phyloP scores from a whole-genome alignment of 1,140 invertebrate genomes.

The Apis dorsata region DNA sequence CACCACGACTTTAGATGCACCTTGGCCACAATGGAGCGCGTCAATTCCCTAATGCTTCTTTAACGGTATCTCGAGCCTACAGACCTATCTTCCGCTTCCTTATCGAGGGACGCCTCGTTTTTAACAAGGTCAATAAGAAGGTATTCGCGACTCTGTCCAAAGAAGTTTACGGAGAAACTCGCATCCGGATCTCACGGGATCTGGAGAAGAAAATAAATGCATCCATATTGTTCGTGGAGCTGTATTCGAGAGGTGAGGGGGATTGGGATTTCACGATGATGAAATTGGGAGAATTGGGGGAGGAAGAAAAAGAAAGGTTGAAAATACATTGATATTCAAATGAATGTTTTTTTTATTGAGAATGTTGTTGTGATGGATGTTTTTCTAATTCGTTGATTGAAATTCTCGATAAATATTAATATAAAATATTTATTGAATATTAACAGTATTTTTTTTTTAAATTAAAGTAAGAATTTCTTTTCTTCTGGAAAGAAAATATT shows the following conservation, averaged over 20 bases:
- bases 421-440: no score
- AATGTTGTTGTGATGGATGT: no score
- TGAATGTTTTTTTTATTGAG: no score
- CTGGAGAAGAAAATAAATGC: neutral
- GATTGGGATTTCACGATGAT: neutral
- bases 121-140: neutral
- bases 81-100: conserved; percentile 56
- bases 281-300: no score
- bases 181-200: neutral
- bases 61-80: conserved; percentile 62
- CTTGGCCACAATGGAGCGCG: conserved; percentile 50
- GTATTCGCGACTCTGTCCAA: no score
- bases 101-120: neutral
- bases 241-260: neutral
- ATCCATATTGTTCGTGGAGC: neutral
- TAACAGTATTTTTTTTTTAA: no score
- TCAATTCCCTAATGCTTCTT: conserved; percentile 54
- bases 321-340: no score
- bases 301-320: no score
- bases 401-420: no score
- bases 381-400: no score
- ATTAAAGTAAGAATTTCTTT: no score
- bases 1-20: conserved; percentile 42
- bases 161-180: neutral
- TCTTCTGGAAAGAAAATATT: no score